These are phyloP conservation scores for Caenorhabditis elegans DNA, from an alignment of 1,140 invertebrate species.

Conservation along the genomic window DNA sequence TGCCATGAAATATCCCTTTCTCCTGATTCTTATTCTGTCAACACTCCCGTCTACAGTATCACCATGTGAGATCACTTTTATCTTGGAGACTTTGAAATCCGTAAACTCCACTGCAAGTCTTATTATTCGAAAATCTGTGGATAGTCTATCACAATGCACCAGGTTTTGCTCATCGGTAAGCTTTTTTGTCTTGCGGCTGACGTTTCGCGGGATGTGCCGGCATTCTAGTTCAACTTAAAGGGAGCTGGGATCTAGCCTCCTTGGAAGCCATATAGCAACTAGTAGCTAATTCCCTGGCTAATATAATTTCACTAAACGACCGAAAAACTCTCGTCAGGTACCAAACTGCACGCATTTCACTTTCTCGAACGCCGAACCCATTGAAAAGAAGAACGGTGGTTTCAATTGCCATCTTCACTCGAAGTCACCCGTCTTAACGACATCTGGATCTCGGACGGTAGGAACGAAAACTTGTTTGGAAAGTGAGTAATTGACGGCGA, in stretches of 20 bases:
- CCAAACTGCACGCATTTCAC: conserved; percentile 5
- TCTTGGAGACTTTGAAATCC: background rate
- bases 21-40: background rate
- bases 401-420: conserved; percentile 5
- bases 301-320: too few species aligned
- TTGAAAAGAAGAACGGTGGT: background rate
- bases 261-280: too few species aligned
- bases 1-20: background rate
- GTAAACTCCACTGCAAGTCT: background rate
- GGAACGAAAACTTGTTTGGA: conserved; percentile 26
- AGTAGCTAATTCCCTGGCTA: too few species aligned
- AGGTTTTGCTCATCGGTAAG: background rate
- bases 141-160: background rate
- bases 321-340: background rate
- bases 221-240: too few species aligned
- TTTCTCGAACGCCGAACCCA: background rate
- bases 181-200: too few species aligned
- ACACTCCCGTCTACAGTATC: background rate
- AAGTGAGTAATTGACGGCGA: background rate
- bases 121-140: background rate
- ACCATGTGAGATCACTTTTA: background rate
- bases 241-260: too few species aligned
- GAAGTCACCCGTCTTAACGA: background rate
- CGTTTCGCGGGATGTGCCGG: too few species aligned
- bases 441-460: background rate